Percentiles rank a stretch among this genome's conserved stretches.
These are phyloP conservation scores for Lagria hirta DNA, from an alignment of 2,888 invertebrate genomes.

Conservation along the genomic window DNA sequence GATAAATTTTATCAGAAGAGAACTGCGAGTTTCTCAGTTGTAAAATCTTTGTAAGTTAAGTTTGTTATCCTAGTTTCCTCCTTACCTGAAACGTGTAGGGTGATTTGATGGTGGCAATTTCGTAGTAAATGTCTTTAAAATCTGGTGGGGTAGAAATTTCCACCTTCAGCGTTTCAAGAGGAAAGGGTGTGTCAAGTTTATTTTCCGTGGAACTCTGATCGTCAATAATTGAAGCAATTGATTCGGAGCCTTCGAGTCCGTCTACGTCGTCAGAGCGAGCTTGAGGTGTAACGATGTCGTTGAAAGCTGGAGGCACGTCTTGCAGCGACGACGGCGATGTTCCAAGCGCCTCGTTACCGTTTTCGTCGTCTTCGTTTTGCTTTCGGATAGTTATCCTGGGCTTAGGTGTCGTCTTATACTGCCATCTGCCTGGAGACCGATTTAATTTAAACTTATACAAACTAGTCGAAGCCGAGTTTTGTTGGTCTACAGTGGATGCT, in stretches of 20 bases:
- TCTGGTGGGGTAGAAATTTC: slow-evolving; percentile 87
- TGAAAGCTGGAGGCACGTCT: slow-evolving; percentile 42
- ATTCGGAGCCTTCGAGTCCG: slow-evolving; percentile 74
- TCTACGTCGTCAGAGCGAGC: slow-evolving; percentile 59
- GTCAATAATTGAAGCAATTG: slow-evolving; percentile 62
- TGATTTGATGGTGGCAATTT: slow-evolving; percentile 87
- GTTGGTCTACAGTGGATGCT: slow-evolving; percentile 58
- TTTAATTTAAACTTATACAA: slow-evolving; percentile 81
- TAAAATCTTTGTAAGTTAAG: slow-evolving; percentile 1
- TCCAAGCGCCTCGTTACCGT: slow-evolving; percentile 48
- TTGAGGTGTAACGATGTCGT: slow-evolving; percentile 59
- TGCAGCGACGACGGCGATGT: slow-evolving; percentile 40
- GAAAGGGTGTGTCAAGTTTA: slow-evolving; percentile 62
- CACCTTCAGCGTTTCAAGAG: slow-evolving; percentile 80
- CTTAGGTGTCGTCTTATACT: slow-evolving; percentile 86
- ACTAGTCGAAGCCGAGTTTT: slow-evolving; percentile 61
- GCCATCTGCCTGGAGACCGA: slow-evolving; percentile 83
- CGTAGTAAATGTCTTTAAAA: slow-evolving; percentile 82
- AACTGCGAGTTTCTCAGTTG: too few relatives aligned
- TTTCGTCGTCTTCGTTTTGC: slow-evolving; percentile 61
- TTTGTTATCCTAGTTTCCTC: background rate
- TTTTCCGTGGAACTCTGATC: slow-evolving; percentile 66
- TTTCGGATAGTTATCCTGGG: slow-evolving; percentile 81
- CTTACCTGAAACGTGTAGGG: slow-evolving; percentile 86
- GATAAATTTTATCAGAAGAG: too few relatives aligned